A percentile compares a stretch with the other conserved stretches of the same genome.
Conservation (phyloP, 2,797 vertebrate genomes). For the Allenopithecus nigroviridis region DNA sequence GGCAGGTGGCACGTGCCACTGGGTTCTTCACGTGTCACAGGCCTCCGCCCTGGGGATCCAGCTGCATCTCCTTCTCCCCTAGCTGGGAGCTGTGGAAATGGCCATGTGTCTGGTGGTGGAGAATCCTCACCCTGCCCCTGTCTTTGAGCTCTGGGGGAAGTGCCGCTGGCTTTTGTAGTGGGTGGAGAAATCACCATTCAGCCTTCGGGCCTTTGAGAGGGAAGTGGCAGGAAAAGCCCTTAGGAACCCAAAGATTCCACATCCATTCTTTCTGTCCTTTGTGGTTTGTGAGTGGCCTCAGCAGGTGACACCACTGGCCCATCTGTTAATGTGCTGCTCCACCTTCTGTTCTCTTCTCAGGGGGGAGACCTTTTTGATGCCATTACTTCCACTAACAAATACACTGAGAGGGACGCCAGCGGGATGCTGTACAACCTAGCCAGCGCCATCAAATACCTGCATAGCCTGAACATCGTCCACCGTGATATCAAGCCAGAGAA, state of each 20-base stretch:
- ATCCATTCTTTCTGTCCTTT: not conserved
- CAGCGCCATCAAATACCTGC: constrained; percentile 98
- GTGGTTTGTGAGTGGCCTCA: not conserved
- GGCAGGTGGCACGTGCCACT: not conserved
- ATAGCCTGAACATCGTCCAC: constrained; percentile 96
- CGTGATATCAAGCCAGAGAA: constrained; percentile 99
- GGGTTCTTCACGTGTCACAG: not conserved
- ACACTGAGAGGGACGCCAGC: constrained; percentile 96
- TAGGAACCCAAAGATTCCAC: not conserved
- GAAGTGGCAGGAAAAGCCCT: not conserved
- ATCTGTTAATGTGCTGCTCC: not conserved
- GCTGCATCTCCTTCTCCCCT: not conserved
- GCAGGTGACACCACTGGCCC: not conserved
- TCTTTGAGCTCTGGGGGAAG: not conserved
- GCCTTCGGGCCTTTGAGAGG: not conserved
- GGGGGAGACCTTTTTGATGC: constrained; percentile 98
- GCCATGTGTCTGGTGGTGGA: not conserved
- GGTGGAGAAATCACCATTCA: not conserved
- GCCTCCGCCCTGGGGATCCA: not conserved
- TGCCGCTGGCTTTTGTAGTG: not conserved
- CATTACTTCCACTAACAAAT: constrained; percentile 97
- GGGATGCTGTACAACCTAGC: constrained; percentile 97
- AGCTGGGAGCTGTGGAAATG: not conserved
- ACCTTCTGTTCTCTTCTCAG: constrained; percentile 83
- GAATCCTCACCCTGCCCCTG: not conserved